These are phyloP conservation scores for Epinotia ramella DNA, from an alignment of 2,888 invertebrate species.

Conservation along the genomic window DNA sequence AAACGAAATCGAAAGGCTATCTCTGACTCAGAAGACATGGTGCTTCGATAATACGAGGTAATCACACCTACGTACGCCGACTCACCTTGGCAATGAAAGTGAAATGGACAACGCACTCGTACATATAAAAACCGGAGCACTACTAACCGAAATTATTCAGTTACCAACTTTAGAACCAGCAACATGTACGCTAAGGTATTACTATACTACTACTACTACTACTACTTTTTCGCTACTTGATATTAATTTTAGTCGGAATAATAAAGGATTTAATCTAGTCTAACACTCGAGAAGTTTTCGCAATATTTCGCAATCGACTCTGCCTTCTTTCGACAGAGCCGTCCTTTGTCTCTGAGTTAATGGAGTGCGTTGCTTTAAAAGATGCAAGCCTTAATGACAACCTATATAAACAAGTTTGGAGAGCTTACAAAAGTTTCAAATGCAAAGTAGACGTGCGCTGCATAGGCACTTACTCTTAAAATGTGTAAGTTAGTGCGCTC, in stretches of 20 bases:
- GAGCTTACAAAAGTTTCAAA: conserved; percentile 34
- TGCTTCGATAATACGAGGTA: conserved; percentile 16
- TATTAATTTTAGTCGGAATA: conserved; percentile 10
- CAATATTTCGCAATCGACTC: conserved; percentile 35
- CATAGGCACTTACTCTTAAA: background rate
- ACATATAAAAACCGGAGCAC: conserved; percentile 81
- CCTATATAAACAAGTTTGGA: conserved; percentile 35
- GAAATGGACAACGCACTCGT: conserved; percentile 69
- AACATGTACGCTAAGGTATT: conserved; percentile 83
- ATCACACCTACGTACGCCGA: conserved; percentile 53
- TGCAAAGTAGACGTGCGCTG: conserved; percentile 18
- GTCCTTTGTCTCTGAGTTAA: conserved; percentile 42
- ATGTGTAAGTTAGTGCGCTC: background rate
- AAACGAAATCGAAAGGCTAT: conserved; percentile 81
- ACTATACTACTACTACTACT: too few relatives aligned
- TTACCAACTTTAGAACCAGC: conserved; percentile 78
- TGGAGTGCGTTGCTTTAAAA: conserved; percentile 39
- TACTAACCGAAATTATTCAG: conserved; percentile 79
- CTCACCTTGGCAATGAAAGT: conserved; percentile 84
- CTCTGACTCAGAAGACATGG: conserved; percentile 67
- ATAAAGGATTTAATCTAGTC: conserved; percentile 28
- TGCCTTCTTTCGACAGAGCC: conserved; percentile 38
- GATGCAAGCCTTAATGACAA: conserved; percentile 31
- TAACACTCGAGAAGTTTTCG: conserved; percentile 34
- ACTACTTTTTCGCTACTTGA: too few relatives aligned